Evolutionary conservation across 2,113 vertebrate genomes (phyloP), one percentile per base, ranked within the genome.

Genomic region (Melanerpes aurifrons): DNA sequence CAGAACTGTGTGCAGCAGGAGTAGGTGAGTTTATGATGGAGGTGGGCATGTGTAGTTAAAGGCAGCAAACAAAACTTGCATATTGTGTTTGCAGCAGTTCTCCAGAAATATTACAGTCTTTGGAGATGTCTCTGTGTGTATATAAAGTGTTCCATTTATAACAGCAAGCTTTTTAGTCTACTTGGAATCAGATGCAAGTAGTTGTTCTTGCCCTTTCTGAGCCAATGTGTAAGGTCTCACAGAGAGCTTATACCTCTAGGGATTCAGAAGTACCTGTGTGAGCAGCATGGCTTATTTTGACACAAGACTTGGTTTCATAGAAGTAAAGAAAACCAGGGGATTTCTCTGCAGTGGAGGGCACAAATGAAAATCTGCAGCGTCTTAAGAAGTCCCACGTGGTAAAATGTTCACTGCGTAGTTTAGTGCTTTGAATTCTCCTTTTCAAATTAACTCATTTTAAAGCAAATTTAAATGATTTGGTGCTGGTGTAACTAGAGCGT

Each of bases 401-500:
- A 77, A 59, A 82, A 59, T 54, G 22, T 74, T 87, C 78, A n/a
- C 74, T 72, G 40, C 22, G 7, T 15, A 62, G 15, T 87, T 89
- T 82, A 76, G 61, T 85, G 31, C 20, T 59, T 85, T 84, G 77
- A 71, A 86, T 58, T 82, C 29, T 82, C 1, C 0, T 89, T 93
- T 91, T 85, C 64, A 82, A 81, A 84, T 74, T 82, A 88, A 87
- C 31, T 93, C 45, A 66, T 90, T 93, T 83, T 76, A 72, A 94
- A 92, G 91, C 67, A 32, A 73, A 93, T 56, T 82, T 78, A 79
- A 85, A 48, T 32, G 90, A 57, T 54, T 48, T 8, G 50, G 26
- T 68, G 73, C 76, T 91, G 57, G 61, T 89, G 80, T 87, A 91
- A 56, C 48, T 85, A 43, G 48, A 61, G 89, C 71, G 35, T 13